phyloP scores from a whole-genome alignment of 2,113 vertebrate species.

The Centropristis striata region DNA sequence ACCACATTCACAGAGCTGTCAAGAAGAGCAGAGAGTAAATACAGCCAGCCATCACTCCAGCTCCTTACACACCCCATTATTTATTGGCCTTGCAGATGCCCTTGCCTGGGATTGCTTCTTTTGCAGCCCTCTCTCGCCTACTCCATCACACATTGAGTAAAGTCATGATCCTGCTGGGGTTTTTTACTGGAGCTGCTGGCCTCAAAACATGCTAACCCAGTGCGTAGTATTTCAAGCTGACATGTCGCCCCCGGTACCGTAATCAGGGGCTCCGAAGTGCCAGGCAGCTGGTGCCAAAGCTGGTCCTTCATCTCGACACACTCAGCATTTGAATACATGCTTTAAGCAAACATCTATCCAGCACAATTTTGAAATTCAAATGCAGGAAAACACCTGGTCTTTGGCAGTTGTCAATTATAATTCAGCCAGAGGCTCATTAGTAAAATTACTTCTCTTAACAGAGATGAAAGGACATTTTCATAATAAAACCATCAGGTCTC shows the following conservation, averaged over 20 bases:
- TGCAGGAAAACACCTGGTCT: slow-evolving; percentile 71
- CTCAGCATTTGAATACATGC: slow-evolving; percentile 64
- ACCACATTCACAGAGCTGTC: slow-evolving; percentile 58
- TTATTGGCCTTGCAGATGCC: slow-evolving; percentile 66
- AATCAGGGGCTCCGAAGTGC: slow-evolving; percentile 50
- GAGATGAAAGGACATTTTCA: slow-evolving; percentile 70
- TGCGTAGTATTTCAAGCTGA: slow-evolving; percentile 52
- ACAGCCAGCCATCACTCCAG: slow-evolving; percentile 53
- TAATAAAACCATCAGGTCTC: slow-evolving; percentile 55
- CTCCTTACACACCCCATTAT: slow-evolving; percentile 58
- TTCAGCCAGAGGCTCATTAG: slow-evolving; percentile 68
- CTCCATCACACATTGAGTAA: slow-evolving; percentile 42
- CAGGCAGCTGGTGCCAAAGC: slow-evolving; percentile 67
- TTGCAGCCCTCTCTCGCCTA: slow-evolving; percentile 23
- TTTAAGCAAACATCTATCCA: slow-evolving; percentile 50
- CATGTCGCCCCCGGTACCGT: slow-evolving; percentile 49
- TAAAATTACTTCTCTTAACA: slow-evolving; percentile 58
- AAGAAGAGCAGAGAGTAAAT: slow-evolving; percentile 65
- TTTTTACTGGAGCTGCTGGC: slow-evolving; percentile 50
- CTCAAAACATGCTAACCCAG: slow-evolving; percentile 57
- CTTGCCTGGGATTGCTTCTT: slow-evolving; percentile 62
- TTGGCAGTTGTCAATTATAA: slow-evolving; percentile 65
- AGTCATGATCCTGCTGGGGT: slow-evolving; percentile 59
- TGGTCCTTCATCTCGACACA: slow-evolving; percentile 61
- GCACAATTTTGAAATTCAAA: slow-evolving; percentile 61